phyloP scores from a whole-genome alignment of 2,888 invertebrate species.

The Pherbina coryleti region DNA sequence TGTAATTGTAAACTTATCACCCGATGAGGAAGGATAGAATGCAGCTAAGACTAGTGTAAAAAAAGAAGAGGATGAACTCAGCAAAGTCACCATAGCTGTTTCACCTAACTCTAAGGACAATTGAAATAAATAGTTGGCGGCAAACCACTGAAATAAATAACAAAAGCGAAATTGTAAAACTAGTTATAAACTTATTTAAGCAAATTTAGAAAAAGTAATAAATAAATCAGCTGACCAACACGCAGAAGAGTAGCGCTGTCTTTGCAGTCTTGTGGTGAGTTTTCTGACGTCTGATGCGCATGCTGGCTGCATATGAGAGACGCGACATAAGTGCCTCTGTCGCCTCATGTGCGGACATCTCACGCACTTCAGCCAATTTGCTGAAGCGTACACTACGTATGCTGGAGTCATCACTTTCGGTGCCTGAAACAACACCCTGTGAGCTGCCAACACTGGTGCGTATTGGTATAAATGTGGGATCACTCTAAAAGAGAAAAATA shows the following conservation, averaged over 20 bases:
- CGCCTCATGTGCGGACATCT: constrained; percentile 91
- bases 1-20: constrained; percentile 88
- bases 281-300: constrained; percentile 79
- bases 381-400: constrained; percentile 90
- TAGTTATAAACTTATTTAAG: neutral
- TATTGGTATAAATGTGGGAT: constrained; percentile 92
- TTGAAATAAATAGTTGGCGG: constrained; percentile 93
- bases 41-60: constrained; percentile 91
- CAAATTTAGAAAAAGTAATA: neutral
- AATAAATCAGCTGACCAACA: constrained; percentile 75
- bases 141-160: constrained; percentile 83
- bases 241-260: constrained; percentile 86
- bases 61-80: constrained; percentile 90
- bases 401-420: constrained; percentile 88
- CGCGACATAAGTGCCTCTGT: constrained; percentile 93
- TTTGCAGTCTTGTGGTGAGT: constrained; percentile 79
- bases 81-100: constrained; percentile 87
- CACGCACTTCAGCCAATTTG: constrained; percentile 87
- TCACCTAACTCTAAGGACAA: constrained; percentile 86
- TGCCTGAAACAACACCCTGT: constrained; percentile 73
- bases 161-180: constrained; percentile 33
- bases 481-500: constrained; percentile 77
- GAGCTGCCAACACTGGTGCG: constrained; percentile 73
- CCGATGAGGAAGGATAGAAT: constrained; percentile 83
- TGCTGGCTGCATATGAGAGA: constrained; percentile 92